Evolutionary conservation across 2,888 invertebrate species (phyloP).

Genomic region (Drepana falcataria): DNA sequence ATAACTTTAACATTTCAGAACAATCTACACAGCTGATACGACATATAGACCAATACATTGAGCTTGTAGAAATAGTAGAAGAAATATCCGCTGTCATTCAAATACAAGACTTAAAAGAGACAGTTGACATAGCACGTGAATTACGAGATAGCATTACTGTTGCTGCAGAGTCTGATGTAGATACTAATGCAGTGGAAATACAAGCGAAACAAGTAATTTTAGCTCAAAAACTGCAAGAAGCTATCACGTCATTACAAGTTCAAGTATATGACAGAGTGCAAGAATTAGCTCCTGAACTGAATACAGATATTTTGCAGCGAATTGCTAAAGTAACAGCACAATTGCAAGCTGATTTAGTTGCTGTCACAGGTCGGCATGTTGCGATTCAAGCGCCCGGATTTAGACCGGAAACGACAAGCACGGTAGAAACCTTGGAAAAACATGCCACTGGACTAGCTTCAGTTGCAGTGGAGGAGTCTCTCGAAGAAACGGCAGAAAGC

Average conservation of each 20-base stretch:
- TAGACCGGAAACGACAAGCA: constrained; percentile 5
- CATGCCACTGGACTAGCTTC: not conserved
- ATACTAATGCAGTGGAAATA: constrained; percentile 8
- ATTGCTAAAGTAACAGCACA: constrained; percentile 41
- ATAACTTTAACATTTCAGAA: constrained; percentile 37
- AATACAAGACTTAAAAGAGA: constrained; percentile 43
- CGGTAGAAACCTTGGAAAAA: constrained; percentile 8
- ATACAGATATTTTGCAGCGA: constrained; percentile 32
- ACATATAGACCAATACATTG: constrained; percentile 55
- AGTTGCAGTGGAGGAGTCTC: constrained; percentile 4
- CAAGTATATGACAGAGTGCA: constrained; percentile 40
- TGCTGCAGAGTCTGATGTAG: constrained; percentile 12
- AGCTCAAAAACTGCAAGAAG: constrained; percentile 42
- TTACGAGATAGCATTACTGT: constrained; percentile 35
- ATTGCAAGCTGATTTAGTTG: constrained; percentile 46
- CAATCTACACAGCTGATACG: constrained; percentile 34
- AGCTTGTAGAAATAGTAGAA: constrained; percentile 54
- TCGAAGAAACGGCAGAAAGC: too few relatives aligned
- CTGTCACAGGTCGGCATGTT: constrained; percentile 32
- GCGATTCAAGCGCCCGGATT: constrained; percentile 26
- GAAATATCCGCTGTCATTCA: constrained; percentile 48
- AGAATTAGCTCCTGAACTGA: constrained; percentile 32
- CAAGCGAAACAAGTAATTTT: constrained; percentile 28
- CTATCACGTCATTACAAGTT: constrained; percentile 39
- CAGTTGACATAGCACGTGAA: constrained; percentile 44